Percentiles rank a stretch among this genome's conserved stretches.
Evolutionary conservation across 2,113 vertebrate species (phyloP).

Genomic region (Grammomys surdaster): DNA sequence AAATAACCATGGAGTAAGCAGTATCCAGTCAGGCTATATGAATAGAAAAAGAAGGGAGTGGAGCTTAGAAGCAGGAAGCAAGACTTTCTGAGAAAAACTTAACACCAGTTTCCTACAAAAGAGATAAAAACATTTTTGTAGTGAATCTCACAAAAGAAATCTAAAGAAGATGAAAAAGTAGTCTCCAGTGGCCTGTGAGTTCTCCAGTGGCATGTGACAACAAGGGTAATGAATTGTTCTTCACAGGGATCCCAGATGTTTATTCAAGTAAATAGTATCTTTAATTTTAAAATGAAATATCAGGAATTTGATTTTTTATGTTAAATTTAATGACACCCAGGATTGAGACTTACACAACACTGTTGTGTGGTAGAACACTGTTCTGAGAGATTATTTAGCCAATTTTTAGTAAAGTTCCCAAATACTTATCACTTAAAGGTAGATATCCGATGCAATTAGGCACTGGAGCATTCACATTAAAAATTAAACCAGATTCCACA

Average conservation of each 20-base stretch:
- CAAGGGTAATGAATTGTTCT: conserved; percentile 7
- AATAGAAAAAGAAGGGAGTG: conserved; percentile 78
- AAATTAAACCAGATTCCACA: conserved; percentile 83
- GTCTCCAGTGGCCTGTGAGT: not conserved
- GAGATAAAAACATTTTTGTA: not conserved
- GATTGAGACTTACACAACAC: conserved; percentile 65
- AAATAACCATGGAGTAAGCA: conserved; percentile 71
- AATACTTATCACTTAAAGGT: conserved; percentile 79
- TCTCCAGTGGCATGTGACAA: not conserved
- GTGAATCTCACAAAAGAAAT: not conserved
- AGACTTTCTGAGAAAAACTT: conserved; percentile 79
- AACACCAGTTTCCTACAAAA: conserved; percentile 77
- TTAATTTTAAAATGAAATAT: conserved; percentile 76
- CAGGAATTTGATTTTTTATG: conserved; percentile 66
- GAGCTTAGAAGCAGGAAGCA: conserved; percentile 73
- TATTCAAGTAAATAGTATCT: conserved; percentile 73
- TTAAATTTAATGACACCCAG: conserved; percentile 77
- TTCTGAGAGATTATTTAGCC: conserved; percentile 76
- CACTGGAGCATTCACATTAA: conserved; percentile 83
- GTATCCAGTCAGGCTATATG: conserved; percentile 20
- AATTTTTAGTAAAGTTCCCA: conserved; percentile 71
- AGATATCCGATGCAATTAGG: conserved; percentile 82
- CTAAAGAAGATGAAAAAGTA: conserved; percentile 12
- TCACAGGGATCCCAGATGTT: conserved; percentile 61
- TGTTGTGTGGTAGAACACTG: not conserved